phyloP scores from a whole-genome alignment of 1,140 invertebrate genomes.

The Drosophila funebris region DNA sequence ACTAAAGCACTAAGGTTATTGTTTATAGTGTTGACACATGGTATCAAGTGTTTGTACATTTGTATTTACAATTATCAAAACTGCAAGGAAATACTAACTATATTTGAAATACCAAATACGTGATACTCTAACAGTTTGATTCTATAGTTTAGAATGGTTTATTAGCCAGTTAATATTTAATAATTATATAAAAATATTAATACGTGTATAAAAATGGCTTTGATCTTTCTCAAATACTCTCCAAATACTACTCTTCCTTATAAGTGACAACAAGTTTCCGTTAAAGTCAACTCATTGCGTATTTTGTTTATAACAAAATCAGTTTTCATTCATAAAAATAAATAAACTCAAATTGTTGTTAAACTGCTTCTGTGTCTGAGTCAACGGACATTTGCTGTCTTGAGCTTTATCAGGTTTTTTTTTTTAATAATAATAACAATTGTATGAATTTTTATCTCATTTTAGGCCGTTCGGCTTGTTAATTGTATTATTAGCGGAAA shows the following conservation, averaged over 20 bases:
- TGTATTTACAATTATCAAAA: background rate
- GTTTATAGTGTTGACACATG: slow-evolving; percentile 20
- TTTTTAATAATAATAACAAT: background rate
- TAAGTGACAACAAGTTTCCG: background rate
- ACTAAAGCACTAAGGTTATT: background rate
- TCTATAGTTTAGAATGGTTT: no score
- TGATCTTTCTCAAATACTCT: background rate
- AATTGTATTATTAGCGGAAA: slow-evolving; percentile 21
- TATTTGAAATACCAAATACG: background rate
- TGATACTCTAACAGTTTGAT: background rate
- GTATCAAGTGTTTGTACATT: slow-evolving; percentile 32
- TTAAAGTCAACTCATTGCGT: background rate
- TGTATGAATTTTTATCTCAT: background rate
- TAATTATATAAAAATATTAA: no score
- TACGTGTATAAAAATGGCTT: background rate
- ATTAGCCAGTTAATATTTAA: no score
- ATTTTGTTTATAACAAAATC: slow-evolving; percentile 5
- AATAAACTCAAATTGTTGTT: background rate
- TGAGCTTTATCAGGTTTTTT: background rate
- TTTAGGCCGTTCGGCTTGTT: background rate
- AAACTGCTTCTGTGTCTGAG: background rate
- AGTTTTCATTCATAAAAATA: slow-evolving; percentile 28
- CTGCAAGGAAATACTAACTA: background rate
- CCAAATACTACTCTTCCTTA: slow-evolving; percentile 5
- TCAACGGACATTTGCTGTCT: slow-evolving; percentile 1